Evolutionary conservation across 2,797 vertebrate genomes (phyloP).

Genomic region (Molossus alvarezi): DNA sequence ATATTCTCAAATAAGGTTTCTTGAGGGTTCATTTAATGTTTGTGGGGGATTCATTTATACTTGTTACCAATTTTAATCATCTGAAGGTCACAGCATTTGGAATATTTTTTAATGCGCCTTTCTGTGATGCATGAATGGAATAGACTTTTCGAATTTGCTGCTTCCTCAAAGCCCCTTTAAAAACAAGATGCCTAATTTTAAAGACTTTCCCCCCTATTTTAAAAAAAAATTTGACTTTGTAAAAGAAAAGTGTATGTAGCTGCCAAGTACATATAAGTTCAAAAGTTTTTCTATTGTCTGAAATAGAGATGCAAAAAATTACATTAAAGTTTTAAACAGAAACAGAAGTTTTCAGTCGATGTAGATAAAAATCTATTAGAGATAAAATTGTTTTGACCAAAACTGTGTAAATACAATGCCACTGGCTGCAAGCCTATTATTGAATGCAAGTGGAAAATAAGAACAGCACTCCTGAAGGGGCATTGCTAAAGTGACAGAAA

Average conservation of each 20-base stretch:
- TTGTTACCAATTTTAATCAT: constrained; percentile 69
- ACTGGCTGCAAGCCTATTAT: constrained; percentile 83
- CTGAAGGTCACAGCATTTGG: constrained; percentile 72
- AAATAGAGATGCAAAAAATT: constrained; percentile 84
- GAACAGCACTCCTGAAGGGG: constrained; percentile 78
- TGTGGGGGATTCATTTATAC: constrained; percentile 77
- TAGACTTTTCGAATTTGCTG: constrained; percentile 64
- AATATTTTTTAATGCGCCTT: constrained; percentile 61
- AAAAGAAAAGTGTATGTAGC: constrained; percentile 66
- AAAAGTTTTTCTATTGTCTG: constrained; percentile 84
- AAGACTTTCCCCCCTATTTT: constrained; percentile 71
- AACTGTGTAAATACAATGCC: constrained; percentile 85
- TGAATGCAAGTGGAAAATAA: constrained; percentile 85
- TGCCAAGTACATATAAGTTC: constrained; percentile 75
- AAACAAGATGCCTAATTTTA: constrained; percentile 77
- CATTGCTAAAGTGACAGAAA: constrained; percentile 84
- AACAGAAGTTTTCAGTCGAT: constrained; percentile 84
- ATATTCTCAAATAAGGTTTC: constrained; percentile 81
- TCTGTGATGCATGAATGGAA: constrained; percentile 38
- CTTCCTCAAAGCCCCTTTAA: constrained; percentile 62
- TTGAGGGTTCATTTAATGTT: constrained; percentile 68
- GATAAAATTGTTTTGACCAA: constrained; percentile 88
- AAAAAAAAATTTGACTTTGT: constrained; percentile 74
- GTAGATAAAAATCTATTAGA: constrained; percentile 87
- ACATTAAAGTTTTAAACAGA: constrained; percentile 87